A percentile compares a stretch with the other conserved stretches of the same genome.
Conservation (phyloP, 1,140 invertebrate genomes). For the Muscidifurax raptorellus region DNA sequence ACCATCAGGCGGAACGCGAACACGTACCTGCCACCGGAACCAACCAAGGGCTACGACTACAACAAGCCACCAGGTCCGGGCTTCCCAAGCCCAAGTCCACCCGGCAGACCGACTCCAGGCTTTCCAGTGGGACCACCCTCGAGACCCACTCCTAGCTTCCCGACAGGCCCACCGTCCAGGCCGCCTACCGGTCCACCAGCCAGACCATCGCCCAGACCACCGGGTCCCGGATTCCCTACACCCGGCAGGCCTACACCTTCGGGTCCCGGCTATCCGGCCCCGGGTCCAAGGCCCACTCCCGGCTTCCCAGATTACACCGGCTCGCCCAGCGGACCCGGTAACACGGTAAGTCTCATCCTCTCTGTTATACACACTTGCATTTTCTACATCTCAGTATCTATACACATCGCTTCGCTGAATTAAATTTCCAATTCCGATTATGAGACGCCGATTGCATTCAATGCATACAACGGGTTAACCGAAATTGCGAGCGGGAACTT, state of each 20-base stretch:
- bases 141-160: conserved; percentile 57
- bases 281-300: conserved; percentile 63
- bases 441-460: background rate
- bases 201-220: conserved; percentile 56
- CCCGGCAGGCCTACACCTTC: conserved; percentile 35
- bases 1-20: conserved; percentile 74
- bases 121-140: conserved; percentile 53
- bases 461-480: background rate
- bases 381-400: too few species aligned
- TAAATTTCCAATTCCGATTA: background rate
- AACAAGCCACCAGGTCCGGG: conserved; percentile 72
- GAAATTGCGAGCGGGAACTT: background rate
- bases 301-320: conserved; percentile 66
- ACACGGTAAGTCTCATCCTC: conserved; percentile 47
- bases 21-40: conserved; percentile 80
- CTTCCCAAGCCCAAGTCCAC: conserved; percentile 54
- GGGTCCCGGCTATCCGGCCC: conserved; percentile 59
- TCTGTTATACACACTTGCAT: too few species aligned
- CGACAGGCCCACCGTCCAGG: conserved; percentile 49
- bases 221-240: conserved; percentile 49
- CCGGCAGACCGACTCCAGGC: conserved; percentile 51
- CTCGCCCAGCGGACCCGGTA: conserved; percentile 57
- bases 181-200: conserved; percentile 28
- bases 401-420: background rate
- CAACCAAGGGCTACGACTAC: conserved; percentile 79